phyloP scores from a whole-genome alignment of 2,888 invertebrate genomes.

The Marasmarcha lunaedactyla region DNA sequence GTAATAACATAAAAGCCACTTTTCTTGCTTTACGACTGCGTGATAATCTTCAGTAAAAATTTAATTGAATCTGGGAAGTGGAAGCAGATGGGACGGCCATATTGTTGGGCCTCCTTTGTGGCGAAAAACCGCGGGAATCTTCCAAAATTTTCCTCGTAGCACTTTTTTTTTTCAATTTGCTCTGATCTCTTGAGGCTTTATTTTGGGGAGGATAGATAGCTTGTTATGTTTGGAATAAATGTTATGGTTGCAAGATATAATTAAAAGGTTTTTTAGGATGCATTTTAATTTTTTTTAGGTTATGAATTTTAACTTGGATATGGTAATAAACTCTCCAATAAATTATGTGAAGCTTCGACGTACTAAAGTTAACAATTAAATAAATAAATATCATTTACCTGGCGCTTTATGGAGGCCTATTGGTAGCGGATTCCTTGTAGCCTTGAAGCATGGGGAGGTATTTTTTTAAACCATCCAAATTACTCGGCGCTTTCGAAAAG shows the following conservation, averaged over 20 bases:
- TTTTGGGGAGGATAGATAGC: not conserved
- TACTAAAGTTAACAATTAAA: no score
- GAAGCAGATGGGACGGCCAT: slow-evolving; percentile 48
- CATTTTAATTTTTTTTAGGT: no score
- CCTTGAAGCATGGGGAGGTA: no score
- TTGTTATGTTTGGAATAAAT: not conserved
- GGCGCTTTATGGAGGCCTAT: no score
- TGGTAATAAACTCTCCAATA: no score
- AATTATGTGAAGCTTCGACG: no score
- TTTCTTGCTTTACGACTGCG: slow-evolving; percentile 42
- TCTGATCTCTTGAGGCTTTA: slow-evolving; percentile 1
- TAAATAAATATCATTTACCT: no score
- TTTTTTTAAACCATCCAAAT: no score
- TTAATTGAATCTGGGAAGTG: slow-evolving; percentile 62
- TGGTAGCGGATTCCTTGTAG: no score
- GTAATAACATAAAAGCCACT: slow-evolving; percentile 19
- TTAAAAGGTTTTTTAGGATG: not conserved
- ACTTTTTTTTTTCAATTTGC: slow-evolving; percentile 5
- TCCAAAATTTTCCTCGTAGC: slow-evolving; percentile 9
- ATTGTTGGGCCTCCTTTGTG: slow-evolving; percentile 22
- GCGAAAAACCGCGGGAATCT: slow-evolving; percentile 6
- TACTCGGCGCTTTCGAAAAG: no score
- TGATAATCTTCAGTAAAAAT: slow-evolving; percentile 70
- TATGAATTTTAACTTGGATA: no score
- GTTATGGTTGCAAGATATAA: not conserved